phyloP scores from a whole-genome alignment of 2,113 vertebrate genomes.

The Oxyruncus cristatus region DNA sequence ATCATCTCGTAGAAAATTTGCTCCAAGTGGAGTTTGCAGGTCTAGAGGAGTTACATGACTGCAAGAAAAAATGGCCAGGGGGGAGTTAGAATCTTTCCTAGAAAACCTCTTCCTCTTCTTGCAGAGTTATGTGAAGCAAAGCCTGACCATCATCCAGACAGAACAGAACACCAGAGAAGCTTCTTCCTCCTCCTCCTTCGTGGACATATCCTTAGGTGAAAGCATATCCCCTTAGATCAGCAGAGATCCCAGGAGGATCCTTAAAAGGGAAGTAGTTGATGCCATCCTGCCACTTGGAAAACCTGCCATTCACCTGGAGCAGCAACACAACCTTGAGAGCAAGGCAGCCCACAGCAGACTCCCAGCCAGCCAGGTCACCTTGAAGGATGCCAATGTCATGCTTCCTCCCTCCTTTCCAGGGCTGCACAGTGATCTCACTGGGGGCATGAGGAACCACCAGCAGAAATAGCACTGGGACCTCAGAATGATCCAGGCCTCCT shows the following conservation, averaged over 20 bases:
- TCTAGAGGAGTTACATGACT: conserved; percentile 77
- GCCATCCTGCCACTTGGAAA: conserved; percentile 70
- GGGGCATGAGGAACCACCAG: conserved; percentile 71
- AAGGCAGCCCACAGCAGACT: conserved; percentile 51
- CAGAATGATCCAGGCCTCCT: background rate
- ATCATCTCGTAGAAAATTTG: conserved; percentile 83
- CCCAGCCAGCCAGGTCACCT: conserved; percentile 57
- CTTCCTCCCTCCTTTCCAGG: conserved; percentile 72
- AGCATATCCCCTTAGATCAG: background rate
- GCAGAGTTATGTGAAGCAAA: conserved; percentile 82
- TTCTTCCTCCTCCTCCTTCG: conserved; percentile 62
- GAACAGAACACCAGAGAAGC: conserved; percentile 73
- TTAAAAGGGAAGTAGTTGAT: conserved; percentile 69
- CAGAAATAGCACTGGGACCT: conserved; percentile 51
- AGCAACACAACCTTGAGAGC: conserved; percentile 73
- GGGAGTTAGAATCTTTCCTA: conserved; percentile 78
- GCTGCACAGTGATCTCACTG: conserved; percentile 73
- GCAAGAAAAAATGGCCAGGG: conserved; percentile 75
- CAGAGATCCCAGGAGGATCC: background rate
- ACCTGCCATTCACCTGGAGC: conserved; percentile 71
- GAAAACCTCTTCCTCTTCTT: conserved; percentile 80
- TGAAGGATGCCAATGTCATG: conserved; percentile 24
- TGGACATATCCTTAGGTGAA: background rate
- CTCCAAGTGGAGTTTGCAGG: conserved; percentile 79
- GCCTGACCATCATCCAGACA: conserved; percentile 73